Base-by-base conservation (phyloP, 2,888 invertebrate species). In the Arge pagana region DNA sequence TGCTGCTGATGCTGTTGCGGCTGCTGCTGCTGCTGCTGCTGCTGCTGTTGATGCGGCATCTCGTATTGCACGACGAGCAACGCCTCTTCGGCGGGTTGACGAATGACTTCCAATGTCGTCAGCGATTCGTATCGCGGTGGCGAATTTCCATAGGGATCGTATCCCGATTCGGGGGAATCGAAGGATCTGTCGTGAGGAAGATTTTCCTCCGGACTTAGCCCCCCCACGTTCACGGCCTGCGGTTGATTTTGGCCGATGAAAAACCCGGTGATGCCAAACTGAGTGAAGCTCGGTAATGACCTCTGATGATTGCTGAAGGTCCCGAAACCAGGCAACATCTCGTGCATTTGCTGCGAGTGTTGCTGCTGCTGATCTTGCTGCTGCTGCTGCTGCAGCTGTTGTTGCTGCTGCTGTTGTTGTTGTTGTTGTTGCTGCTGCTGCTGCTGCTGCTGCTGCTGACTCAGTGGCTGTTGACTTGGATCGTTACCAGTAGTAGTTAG, bases 401-500 rank as follows among this genome's bases (percentile, higher is more conserved):
- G n/a, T 52, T 48, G 58, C 11, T 57, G 53, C 13, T 59, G 23
- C 37, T 39, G 49, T 26, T 52, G 43, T 15, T 50, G 59, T 43
- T 59, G 57, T 48, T 55, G 60, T 7, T 64, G 59, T 21, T 62
- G 78, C 31, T 62, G 66, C 40, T 67, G 65, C n/a, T 61, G 54
- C 43, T 53, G 59, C 30, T 52, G 48, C 13, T 54, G 59, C 63
- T 59, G 59, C 45, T 52, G 50, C 7, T 56, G 60, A 33, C 53
- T 78, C 74, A 77, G 80, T 65, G 70, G 79, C 77, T 80, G 77
- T 23, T 79, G 77, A 72, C 77, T 62, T 18, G 76, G 77, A 80
- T 85, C 86, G 51, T 68, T 70, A 89, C 90, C 90, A 90, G 85
- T 89, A 90, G 85, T 88, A 89, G 83, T 89, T 87, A 82, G 88